phyloP scores from a whole-genome alignment of 2,113 vertebrate genomes.

The Megaceryle maxima region DNA sequence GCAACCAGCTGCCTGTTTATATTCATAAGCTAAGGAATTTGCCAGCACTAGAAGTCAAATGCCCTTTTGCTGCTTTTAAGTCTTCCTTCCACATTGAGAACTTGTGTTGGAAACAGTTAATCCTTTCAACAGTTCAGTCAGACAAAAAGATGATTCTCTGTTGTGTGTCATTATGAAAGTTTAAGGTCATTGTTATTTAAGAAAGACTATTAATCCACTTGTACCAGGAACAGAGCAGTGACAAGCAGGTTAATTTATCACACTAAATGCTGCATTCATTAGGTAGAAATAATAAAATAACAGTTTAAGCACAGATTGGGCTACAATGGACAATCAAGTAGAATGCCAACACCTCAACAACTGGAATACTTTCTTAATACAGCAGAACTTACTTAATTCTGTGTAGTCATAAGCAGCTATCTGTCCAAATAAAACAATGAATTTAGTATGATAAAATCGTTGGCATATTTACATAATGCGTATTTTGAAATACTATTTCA shows the following conservation, averaged over 20 bases:
- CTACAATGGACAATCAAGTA: background rate
- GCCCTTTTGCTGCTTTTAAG: background rate
- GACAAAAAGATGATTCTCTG: background rate
- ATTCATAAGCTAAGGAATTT: background rate
- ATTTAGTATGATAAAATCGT: background rate
- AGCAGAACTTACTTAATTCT: background rate
- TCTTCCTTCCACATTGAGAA: background rate
- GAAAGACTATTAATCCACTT: background rate
- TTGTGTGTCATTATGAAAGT: background rate
- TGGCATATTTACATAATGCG: background rate
- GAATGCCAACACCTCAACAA: background rate
- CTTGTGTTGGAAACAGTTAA: background rate
- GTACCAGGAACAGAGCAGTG: constrained; percentile 27
- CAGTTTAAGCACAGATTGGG: background rate
- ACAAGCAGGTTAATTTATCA: constrained; percentile 2
- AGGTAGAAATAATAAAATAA: background rate
- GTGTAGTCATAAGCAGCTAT: background rate
- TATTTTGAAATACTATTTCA: background rate
- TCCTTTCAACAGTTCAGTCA: background rate
- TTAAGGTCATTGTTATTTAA: background rate
- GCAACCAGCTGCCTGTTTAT: background rate
- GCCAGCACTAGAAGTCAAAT: background rate
- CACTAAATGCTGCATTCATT: background rate
- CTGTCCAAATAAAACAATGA: background rate
- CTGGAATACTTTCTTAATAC: background rate